Evolutionary conservation across 2,888 invertebrate genomes (phyloP).

Genomic region (Aspidapion aeneum): DNA sequence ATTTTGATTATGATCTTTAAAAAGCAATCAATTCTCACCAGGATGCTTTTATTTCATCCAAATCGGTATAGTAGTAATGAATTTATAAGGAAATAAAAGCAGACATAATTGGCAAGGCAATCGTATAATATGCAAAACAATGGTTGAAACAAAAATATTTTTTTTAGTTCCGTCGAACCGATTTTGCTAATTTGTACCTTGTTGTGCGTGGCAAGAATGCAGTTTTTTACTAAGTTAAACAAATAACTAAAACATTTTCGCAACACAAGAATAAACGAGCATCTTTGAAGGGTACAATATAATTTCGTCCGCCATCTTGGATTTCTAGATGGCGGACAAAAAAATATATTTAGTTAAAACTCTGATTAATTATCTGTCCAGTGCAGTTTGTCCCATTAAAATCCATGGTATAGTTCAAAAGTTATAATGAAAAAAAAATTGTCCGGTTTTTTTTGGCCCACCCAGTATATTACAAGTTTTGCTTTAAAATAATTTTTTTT

Average conservation of each 20-base stretch:
- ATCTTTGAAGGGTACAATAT: no score
- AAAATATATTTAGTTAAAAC: no score
- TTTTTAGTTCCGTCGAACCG: not conserved
- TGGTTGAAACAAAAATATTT: not conserved
- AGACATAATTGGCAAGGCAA: not conserved
- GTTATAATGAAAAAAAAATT: no score
- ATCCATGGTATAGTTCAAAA: no score
- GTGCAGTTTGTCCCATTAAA: no score
- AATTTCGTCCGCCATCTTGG: no score
- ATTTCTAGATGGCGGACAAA: no score
- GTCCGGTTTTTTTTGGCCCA: no score
- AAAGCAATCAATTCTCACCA: no score
- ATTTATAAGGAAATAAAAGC: not conserved
- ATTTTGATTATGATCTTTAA: not conserved
- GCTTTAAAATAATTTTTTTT: no score
- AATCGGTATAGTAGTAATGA: not conserved
- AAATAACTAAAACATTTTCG: not conserved
- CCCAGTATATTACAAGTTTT: no score
- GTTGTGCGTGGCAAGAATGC: not conserved
- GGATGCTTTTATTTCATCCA: not conserved
- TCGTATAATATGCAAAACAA: not conserved
- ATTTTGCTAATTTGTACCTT: not conserved
- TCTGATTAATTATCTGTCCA: no score
- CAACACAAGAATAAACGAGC: not conserved
- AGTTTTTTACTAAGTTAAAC: not conserved